Conservation (phyloP, 1,140 invertebrate genomes). For the Whitmania pigra region DNA sequence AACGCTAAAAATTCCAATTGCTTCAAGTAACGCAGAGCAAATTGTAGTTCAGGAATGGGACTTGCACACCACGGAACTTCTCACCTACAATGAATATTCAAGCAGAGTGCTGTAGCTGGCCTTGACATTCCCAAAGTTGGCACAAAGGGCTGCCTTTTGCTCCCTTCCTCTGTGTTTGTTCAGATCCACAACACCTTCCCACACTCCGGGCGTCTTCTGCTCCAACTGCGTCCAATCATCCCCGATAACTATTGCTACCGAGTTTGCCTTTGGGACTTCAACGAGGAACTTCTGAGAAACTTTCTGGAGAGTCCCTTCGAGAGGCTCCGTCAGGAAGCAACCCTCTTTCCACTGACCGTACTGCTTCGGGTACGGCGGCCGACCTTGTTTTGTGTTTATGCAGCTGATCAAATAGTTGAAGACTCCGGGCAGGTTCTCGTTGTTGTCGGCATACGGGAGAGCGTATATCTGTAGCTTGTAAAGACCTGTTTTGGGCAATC, state of each 20-base stretch:
- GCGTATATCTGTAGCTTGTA: conserved; percentile 42
- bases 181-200: conserved; percentile 33
- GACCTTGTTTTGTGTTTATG: conserved; percentile 27
- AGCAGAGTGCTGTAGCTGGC: conserved; percentile 39
- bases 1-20: too few species aligned
- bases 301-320: conserved; percentile 29
- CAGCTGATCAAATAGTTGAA: conserved; percentile 43
- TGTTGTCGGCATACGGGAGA: conserved; percentile 34
- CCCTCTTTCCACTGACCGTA: conserved; percentile 44
- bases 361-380: conserved; percentile 38
- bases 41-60: neutral
- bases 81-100: conserved; percentile 34
- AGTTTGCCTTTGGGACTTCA: conserved; percentile 34
- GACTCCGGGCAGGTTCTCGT: conserved; percentile 39
- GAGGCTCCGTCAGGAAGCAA: conserved; percentile 38
- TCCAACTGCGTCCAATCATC: conserved; percentile 39
- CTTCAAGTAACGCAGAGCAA: too few species aligned
- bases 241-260: conserved; percentile 37
- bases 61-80: neutral
- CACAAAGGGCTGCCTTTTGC: conserved; percentile 35
- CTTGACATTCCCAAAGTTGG: conserved; percentile 37
- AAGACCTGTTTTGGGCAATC: conserved; percentile 34
- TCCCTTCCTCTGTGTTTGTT: conserved; percentile 29
- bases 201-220: conserved; percentile 29
- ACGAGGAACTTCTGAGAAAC: conserved; percentile 33